These are phyloP conservation scores for Aptenodytes forsteri DNA, from an alignment of 2,113 vertebrate species.

Conservation along the genomic window DNA sequence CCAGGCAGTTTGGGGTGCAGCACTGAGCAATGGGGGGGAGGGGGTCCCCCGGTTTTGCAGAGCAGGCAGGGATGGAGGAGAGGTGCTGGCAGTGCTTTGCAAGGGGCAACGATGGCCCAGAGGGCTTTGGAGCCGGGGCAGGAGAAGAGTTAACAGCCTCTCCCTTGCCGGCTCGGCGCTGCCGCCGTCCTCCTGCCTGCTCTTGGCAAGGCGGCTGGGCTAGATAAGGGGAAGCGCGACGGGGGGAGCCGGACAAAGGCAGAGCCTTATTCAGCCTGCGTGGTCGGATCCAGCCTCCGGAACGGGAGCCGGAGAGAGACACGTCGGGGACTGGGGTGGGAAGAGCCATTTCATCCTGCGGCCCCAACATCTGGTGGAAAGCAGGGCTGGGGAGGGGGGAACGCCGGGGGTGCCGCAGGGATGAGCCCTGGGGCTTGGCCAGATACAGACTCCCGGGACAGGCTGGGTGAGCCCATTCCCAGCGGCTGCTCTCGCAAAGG, in stretches of 20 bases:
- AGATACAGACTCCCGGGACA: background rate
- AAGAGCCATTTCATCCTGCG: background rate
- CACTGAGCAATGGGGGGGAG: background rate
- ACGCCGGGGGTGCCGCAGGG: background rate
- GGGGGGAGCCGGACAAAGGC: constrained; percentile 40
- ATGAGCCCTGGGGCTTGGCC: background rate
- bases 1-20: background rate
- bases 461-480: background rate
- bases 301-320: background rate
- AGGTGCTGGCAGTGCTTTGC: background rate
- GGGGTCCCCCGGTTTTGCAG: background rate
- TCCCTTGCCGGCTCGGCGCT: background rate
- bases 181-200: background rate
- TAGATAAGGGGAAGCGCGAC: constrained; percentile 13
- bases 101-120: fast-evolving
- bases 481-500: background rate
- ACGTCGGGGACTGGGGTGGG: background rate
- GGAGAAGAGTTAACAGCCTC: background rate
- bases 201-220: constrained; percentile 15
- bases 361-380: constrained; percentile 40
- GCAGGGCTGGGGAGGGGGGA: background rate
- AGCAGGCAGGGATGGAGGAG: background rate
- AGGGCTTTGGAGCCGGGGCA: background rate
- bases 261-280: background rate
- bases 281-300: constrained; percentile 21